Conservation (phyloP, 2,113 vertebrate species). For the Nerophis ophidion region DNA sequence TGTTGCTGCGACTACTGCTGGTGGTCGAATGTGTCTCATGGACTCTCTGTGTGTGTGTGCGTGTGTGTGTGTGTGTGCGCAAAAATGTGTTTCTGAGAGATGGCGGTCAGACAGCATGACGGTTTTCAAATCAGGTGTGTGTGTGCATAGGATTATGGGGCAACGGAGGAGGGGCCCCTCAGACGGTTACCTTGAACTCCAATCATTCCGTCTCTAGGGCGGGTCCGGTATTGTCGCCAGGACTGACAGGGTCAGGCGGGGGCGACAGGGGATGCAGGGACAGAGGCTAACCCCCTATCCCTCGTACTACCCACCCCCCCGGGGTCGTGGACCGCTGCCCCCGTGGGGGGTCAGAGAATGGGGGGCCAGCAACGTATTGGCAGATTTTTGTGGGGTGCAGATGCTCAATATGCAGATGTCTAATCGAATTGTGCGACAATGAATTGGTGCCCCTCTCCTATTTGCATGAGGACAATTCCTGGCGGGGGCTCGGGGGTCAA, state of each 20-base stretch:
- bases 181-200: slow-evolving; percentile 74
- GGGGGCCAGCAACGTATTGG: slow-evolving; percentile 44
- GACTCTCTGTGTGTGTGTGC: background rate
- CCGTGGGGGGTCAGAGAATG: slow-evolving; percentile 32
- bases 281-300: background rate
- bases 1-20: too few relatives aligned
- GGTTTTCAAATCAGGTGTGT: background rate
- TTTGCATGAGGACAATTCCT: slow-evolving; percentile 73
- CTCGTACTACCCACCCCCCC: slow-evolving; percentile 17
- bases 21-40: too few relatives aligned
- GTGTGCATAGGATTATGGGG: slow-evolving; percentile 51
- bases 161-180: slow-evolving; percentile 31
- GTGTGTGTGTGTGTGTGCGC: background rate
- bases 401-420: slow-evolving; percentile 78
- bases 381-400: slow-evolving; percentile 71
- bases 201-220: slow-evolving; percentile 53
- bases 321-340: slow-evolving; percentile 58
- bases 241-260: slow-evolving; percentile 60
- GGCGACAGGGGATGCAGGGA: slow-evolving; percentile 38
- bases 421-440: slow-evolving; percentile 70
- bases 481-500: slow-evolving; percentile 64
- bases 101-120: background rate
- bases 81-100: background rate
- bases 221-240: slow-evolving; percentile 61
- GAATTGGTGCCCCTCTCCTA: slow-evolving; percentile 61